A percentile compares a stretch with the other conserved stretches of the same genome.
These are phyloP conservation scores for Cryptotermes secundus DNA, from an alignment of 1,140 invertebrate genomes.

Conservation along the genomic window DNA sequence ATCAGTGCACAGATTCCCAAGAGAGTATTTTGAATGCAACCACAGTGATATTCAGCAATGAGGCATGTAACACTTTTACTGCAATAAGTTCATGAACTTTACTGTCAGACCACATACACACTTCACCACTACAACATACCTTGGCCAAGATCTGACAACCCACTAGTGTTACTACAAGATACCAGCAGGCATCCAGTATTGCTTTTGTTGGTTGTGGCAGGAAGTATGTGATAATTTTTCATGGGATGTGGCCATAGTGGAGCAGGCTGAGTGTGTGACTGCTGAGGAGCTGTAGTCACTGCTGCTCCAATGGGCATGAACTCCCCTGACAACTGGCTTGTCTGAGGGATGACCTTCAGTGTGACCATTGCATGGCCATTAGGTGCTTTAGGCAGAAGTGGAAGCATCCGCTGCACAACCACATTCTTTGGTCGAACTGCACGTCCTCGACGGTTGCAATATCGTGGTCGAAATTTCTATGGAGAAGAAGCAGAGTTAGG, in stretches of 20 bases:
- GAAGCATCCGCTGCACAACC: constrained; percentile 59
- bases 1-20: too few relatives aligned
- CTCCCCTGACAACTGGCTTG: constrained; percentile 33
- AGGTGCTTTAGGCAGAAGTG: constrained; percentile 51
- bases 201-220: background rate
- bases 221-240: constrained; percentile 24
- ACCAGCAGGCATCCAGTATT: background rate
- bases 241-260: background rate
- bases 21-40: too few relatives aligned
- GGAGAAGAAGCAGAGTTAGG: background rate
- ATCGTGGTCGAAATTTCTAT: constrained; percentile 45
- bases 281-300: background rate
- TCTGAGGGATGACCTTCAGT: constrained; percentile 44
- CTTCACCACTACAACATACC: background rate
- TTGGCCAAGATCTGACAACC: background rate
- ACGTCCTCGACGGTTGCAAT: constrained; percentile 52
- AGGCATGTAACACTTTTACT: too few relatives aligned
- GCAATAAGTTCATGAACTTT: too few relatives aligned
- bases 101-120: too few relatives aligned
- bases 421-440: constrained; percentile 53
- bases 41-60: too few relatives aligned
- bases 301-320: constrained; percentile 32
- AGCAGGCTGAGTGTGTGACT: background rate
- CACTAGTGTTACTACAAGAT: background rate
- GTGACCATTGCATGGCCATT: constrained; percentile 46